Evolutionary conservation across 2,888 invertebrate genomes (phyloP), one percentile per base, ranked within the genome.

Genomic region (Slavum lentiscoides): DNA sequence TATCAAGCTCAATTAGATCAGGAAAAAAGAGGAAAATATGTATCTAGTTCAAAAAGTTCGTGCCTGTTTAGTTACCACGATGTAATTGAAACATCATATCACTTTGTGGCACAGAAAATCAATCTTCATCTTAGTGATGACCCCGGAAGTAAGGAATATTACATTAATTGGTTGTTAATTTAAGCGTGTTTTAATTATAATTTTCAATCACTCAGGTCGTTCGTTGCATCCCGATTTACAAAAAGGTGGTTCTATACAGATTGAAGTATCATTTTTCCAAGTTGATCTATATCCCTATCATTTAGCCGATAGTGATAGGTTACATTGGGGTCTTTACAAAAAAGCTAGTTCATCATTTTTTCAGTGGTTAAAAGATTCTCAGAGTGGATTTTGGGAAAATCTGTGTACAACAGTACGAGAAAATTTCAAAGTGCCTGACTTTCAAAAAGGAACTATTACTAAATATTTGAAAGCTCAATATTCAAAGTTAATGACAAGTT

Each of bases 41-140:
- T 82, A 81, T 70, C 80, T n/a, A 80, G 72, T 72, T 83, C 83
- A 17, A 81, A 76, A 49, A 76, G 84, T n/a, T 84, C 86, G 82
- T 91, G 91, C 84, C 89, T 94, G 87, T 97, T 96, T 87, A 90
- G 91, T 53, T 90, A 91, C 70, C 96, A 94, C 86, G 97, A 98
- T 88, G 95, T 98, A n/a, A 89, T 94, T 0, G 98, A 98, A 88
- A 98, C 99, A 0, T 98, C 98, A 0, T 97, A 98, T 88, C 99
- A 99, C 87, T 92, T 99, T 86, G 90, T 94, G 74, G 94, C 94
- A 82, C 95, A 96, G 83, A 91, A 95, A 85, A 94, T 99, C 85
- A 97, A 98, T 88, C 89, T 99, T 82, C 98, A 98, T 87, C 89
- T 99, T 58, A 97, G 97, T 86, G 98, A 99, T 86, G 99, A 99